Conservation (phyloP, 2,888 invertebrate genomes). For the Silvanus unidentatus region DNA sequence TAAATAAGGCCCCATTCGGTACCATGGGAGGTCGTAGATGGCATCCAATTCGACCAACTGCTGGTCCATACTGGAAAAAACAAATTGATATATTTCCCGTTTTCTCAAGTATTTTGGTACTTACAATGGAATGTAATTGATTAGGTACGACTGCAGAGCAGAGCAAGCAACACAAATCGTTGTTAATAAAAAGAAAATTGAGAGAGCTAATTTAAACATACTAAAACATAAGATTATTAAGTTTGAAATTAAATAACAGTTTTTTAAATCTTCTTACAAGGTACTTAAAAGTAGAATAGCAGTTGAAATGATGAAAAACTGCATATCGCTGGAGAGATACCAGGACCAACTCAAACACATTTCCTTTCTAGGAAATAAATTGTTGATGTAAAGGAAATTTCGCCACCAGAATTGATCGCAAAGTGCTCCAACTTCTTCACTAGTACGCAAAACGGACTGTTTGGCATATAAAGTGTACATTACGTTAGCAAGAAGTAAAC, state of each 20-base stretch:
- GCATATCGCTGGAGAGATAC: slow-evolving; percentile 49
- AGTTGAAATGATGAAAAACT: slow-evolving; percentile 36
- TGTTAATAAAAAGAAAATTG: slow-evolving; percentile 32
- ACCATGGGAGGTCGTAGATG: slow-evolving; percentile 51
- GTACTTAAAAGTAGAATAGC: slow-evolving; percentile 14
- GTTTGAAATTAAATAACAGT: too few relatives aligned
- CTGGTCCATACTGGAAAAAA: slow-evolving; percentile 43
- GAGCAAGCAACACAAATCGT: slow-evolving; percentile 36
- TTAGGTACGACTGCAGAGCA: slow-evolving; percentile 40
- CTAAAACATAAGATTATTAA: too few relatives aligned
- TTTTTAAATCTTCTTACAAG: slow-evolving; percentile 29
- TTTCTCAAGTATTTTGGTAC: slow-evolving; percentile 21
- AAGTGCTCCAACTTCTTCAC: slow-evolving; percentile 41
- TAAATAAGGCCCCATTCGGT: slow-evolving; percentile 49
- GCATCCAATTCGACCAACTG: slow-evolving; percentile 39
- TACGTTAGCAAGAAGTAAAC: slow-evolving; percentile 43
- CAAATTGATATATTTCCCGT: too few relatives aligned
- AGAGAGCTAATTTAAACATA: too few relatives aligned
- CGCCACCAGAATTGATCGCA: slow-evolving; percentile 52
- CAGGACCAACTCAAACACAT: slow-evolving; percentile 52
- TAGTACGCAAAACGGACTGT: slow-evolving; percentile 40
- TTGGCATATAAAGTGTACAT: slow-evolving; percentile 42
- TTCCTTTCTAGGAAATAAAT: slow-evolving; percentile 43
- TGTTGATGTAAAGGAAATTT: slow-evolving; percentile 50
- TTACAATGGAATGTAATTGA: slow-evolving; percentile 47